phyloP scores from a whole-genome alignment of 2,113 vertebrate species.

The Psettodes erumei region DNA sequence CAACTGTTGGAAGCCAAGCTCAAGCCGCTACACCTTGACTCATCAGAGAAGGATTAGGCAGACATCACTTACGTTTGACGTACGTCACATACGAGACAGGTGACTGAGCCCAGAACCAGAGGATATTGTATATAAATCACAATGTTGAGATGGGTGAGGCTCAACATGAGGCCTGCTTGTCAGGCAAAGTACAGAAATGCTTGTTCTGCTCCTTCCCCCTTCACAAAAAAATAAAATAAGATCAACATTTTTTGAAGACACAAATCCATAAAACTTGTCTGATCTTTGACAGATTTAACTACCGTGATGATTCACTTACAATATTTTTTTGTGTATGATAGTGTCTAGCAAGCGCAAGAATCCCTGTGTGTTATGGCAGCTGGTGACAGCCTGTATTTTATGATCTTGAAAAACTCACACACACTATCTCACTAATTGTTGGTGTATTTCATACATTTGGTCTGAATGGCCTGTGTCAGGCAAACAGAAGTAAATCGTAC shows the following conservation, averaged over 20 bases:
- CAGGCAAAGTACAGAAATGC: background rate
- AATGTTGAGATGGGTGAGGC: background rate
- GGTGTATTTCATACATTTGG: background rate
- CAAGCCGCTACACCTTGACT: slow-evolving; percentile 33
- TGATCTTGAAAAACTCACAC: background rate
- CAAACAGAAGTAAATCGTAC: background rate
- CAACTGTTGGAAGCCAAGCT: slow-evolving; percentile 20
- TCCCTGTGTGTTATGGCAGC: background rate
- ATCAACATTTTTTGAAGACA: background rate
- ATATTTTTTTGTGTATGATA: background rate
- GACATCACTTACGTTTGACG: slow-evolving; percentile 14
- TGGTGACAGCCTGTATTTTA: background rate
- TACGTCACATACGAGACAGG: background rate
- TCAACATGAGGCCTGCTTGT: background rate
- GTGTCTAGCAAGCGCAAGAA: background rate
- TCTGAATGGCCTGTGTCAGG: background rate
- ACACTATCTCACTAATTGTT: background rate
- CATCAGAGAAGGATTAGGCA: slow-evolving; percentile 31
- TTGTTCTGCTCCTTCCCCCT: background rate
- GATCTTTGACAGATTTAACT: background rate
- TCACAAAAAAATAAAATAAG: slow-evolving; percentile 5
- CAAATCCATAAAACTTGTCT: background rate
- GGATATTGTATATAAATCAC: background rate
- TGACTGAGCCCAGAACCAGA: background rate
- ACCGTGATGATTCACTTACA: background rate